Evolutionary conservation across 2,113 vertebrate species (phyloP), one percentile per base, ranked within the genome.

Genomic region (Oryzias celebensis): DNA sequence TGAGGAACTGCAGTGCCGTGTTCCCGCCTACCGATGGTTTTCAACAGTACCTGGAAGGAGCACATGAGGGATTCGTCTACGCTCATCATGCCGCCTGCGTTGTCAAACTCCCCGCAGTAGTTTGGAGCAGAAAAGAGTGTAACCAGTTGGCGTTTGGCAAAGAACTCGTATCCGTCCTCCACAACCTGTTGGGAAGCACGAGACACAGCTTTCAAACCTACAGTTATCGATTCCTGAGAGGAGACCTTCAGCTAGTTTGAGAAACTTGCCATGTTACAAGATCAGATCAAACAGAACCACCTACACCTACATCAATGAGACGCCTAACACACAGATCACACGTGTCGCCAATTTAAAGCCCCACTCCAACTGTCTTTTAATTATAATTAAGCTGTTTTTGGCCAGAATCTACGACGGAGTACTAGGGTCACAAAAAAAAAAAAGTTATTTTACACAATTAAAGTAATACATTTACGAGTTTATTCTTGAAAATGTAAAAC

Each of bases 51-150:
- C 96, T 97, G 96, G 89, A 97, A 97, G 41, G 96, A 97, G 85
- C 96, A 97, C 96, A 97, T 97, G 90, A 97, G 90, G 58, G 95
- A 97, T 82, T 97, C 96, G 75, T 97, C 96, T 45, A 97, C 96
- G 62, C 96, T 97, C 96, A 97, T 97, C 95, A 97, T 97, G 78
- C 95, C 96, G 49, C 96, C 96, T 69, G 96, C 96, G 58, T 97
- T 97, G 86, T 97, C 95, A 77, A 97, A 97, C 83, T 97, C 96
- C 57, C 96, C 96, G 80, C 95, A 97, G 75, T 97, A 97, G 91
- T 97, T 90, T 57, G 89, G 89, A 65, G 89, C 89, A 2, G 89
- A 90, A 74, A 90, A 90, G n/a, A 90, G 89, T 54, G 89, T 90
- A 63, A 90, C 89, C 83, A 90, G 87, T 75, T 90, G 89, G 85